Conservation (phyloP, 1,140 invertebrate species). For the Tribolium madens region DNA sequence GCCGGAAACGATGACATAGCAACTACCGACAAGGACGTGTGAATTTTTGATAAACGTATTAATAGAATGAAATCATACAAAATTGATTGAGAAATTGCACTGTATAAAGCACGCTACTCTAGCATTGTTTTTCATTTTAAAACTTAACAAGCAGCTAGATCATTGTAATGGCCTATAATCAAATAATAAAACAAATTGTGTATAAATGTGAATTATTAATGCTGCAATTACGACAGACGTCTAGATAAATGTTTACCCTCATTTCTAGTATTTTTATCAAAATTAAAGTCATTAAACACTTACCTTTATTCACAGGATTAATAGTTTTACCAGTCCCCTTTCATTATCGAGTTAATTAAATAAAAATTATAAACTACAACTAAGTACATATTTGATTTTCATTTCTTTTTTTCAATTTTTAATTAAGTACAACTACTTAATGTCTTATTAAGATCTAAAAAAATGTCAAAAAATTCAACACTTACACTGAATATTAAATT, state of each 20-base stretch:
- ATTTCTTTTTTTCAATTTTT: too few relatives aligned
- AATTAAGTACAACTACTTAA: too few relatives aligned
- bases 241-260: constrained; percentile 1
- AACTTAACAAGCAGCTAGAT: background rate
- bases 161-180: background rate
- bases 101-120: constrained; percentile 4
- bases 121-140: background rate
- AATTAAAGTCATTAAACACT: background rate
- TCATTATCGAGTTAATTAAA: too few relatives aligned
- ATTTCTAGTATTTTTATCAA: background rate
- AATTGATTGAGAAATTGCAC: constrained; percentile 22
- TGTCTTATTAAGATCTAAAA: too few relatives aligned
- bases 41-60: constrained; percentile 11
- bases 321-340: too few relatives aligned
- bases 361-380: too few relatives aligned
- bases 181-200: constrained; percentile 5
- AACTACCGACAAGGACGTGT: constrained; percentile 17
- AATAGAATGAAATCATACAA: constrained; percentile 17
- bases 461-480: too few relatives aligned
- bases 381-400: too few relatives aligned
- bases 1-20: background rate
- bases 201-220: background rate
- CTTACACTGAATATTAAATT: too few relatives aligned
- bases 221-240: background rate
- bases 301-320: too few relatives aligned